These are phyloP conservation scores for Crocallis elinguaria DNA, from an alignment of 2,888 invertebrate species.

Conservation along the genomic window DNA sequence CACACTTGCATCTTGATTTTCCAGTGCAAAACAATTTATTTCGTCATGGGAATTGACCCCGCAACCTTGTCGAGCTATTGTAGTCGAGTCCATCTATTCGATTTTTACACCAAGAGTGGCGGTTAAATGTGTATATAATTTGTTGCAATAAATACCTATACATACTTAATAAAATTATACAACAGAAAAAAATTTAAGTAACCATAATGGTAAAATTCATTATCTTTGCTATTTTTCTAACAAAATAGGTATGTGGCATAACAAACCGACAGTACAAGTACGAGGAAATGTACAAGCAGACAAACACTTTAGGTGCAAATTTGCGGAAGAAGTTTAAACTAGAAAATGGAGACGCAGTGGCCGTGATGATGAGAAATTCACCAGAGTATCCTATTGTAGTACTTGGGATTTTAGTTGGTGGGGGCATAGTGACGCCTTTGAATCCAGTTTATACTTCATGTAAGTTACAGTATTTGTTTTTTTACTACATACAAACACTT, in stretches of 20 bases:
- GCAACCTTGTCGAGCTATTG: too few species aligned
- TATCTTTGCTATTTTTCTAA: not conserved
- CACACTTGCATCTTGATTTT: too few species aligned
- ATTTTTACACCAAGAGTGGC: too few species aligned
- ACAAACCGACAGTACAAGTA: constrained; percentile 88
- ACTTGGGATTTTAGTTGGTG: constrained; percentile 87
- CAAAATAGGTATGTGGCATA: constrained; percentile 86
- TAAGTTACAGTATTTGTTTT: too few species aligned
- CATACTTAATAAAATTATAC: too few species aligned
- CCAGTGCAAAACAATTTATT: too few species aligned
- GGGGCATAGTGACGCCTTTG: constrained; percentile 86
- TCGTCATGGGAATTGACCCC: too few species aligned
- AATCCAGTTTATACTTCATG: constrained; percentile 88
- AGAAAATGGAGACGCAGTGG: constrained; percentile 86
- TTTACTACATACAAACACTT: too few species aligned
- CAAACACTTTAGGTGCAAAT: constrained; percentile 84
- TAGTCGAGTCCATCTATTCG: too few species aligned
- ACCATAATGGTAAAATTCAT: not conserved
- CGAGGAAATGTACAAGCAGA: constrained; percentile 84
- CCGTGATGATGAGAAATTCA: constrained; percentile 87
- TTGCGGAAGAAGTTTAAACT: constrained; percentile 86
- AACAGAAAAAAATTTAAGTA: too few species aligned
- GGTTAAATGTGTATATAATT: too few species aligned
- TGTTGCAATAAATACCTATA: too few species aligned
- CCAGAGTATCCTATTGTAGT: constrained; percentile 88